Evolutionary conservation across 1,140 invertebrate genomes (phyloP).

Genomic region (Procambarus virginalis): DNA sequence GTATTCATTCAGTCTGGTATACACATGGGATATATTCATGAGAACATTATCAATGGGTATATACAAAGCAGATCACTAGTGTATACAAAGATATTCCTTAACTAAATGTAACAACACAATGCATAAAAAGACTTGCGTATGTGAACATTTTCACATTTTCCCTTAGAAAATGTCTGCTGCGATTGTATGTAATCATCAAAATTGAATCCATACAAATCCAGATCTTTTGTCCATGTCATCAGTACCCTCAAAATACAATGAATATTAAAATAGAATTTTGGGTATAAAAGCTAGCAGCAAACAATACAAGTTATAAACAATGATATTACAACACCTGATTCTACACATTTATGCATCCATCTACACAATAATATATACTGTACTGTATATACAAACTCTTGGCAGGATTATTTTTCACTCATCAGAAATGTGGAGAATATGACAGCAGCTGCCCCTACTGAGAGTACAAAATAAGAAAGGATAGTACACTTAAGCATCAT

Average conservation of each 20-base stretch:
- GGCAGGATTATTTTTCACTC: conserved; percentile 26
- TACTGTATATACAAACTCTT: conserved; percentile 23
- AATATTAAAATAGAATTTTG: neutral
- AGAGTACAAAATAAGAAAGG: neutral
- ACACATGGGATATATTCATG: conserved; percentile 13
- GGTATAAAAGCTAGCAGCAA: neutral
- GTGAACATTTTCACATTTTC: too few species aligned
- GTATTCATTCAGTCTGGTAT: conserved; percentile 1
- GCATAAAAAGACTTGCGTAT: too few species aligned
- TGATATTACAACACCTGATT: conserved; percentile 13
- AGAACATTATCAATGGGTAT: conserved; percentile 17
- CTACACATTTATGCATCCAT: conserved; percentile 20
- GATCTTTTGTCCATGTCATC: too few species aligned
- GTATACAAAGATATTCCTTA: too few species aligned
- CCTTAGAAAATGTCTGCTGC: too few species aligned
- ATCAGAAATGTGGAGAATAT: neutral
- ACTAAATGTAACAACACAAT: too few species aligned
- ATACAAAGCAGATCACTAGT: conserved; percentile 18
- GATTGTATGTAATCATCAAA: too few species aligned
- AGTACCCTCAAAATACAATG: too few species aligned
- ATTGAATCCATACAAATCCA: too few species aligned
- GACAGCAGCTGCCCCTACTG: neutral
- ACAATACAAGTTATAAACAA: conserved; percentile 8
- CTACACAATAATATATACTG: conserved; percentile 18
- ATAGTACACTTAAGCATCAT: neutral